A percentile compares a stretch with the other conserved stretches of the same genome.
phyloP scores from a whole-genome alignment of 2,888 invertebrate genomes.

The Lampropteryx suffumata region DNA sequence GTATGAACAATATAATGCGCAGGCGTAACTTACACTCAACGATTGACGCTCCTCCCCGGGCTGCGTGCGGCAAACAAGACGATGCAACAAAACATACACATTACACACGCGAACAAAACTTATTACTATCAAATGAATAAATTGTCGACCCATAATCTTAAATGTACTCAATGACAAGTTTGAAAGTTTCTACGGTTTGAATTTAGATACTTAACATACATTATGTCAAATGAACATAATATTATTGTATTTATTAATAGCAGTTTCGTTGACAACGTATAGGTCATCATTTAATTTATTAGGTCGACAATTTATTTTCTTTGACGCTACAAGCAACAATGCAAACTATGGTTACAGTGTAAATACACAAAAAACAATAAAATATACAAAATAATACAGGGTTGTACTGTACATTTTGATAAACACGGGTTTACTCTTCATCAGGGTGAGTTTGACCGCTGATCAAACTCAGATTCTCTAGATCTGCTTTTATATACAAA shows the following conservation, averaged over 20 bases:
- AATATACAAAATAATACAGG: slow-evolving; percentile 9
- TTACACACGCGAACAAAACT: slow-evolving; percentile 60
- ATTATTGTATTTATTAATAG: no score
- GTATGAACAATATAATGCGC: slow-evolving; percentile 30
- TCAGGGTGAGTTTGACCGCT: no score
- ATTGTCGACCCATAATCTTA: slow-evolving; percentile 3
- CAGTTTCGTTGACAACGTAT: no score
- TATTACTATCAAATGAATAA: slow-evolving; percentile 17
- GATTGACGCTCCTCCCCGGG: slow-evolving; percentile 88
- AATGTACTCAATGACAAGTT: no score
- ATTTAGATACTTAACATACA: no score
- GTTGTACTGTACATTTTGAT: neutral
- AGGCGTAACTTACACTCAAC: slow-evolving; percentile 86
- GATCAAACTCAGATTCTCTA: no score
- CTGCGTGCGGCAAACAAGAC: slow-evolving; percentile 78
- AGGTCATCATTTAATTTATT: neutral
- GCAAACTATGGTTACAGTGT: slow-evolving; percentile 31
- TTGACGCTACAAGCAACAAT: slow-evolving; percentile 28
- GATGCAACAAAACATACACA: slow-evolving; percentile 76
- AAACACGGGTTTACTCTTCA: no score
- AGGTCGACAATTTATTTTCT: slow-evolving; percentile 16
- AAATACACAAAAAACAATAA: slow-evolving; percentile 15
- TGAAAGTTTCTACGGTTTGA: no score
- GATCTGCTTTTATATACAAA: no score
- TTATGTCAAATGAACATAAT: no score